Base-by-base conservation (phyloP, 2,113 vertebrate species). In the Pipa parva region DNA sequence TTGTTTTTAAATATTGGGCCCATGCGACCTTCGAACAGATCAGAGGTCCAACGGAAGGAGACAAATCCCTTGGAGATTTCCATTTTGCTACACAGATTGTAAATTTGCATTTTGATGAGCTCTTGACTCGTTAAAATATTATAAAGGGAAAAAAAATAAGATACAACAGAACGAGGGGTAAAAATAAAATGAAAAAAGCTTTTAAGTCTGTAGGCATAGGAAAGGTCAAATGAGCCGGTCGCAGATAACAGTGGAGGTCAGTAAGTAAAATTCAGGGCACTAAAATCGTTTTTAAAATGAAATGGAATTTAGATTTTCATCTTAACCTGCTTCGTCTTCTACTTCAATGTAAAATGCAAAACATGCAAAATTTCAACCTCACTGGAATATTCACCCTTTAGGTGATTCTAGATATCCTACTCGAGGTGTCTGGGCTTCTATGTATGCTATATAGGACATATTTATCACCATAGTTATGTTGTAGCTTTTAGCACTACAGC, bases 51-150 rank as follows among this genome's bases (percentile, higher is more conserved):
- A n/a, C 24, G 24, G 31, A n/a, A 11, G 5, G 13, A 48, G 29
- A 59, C 31, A 36, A 29, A 36, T 18, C 46, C 45, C 24, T 8
- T 56, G 33, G 11, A 56, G 36, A 56, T 56, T 59, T 39, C 15
- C 22, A 28, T 31, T 61, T 31, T 29, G 25, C 48, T 21, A 54
- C 28, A 13, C 57, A 37, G 31, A 31, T 39, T 1, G 48, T 3
- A 33, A 42, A 70, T 49, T 78, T 31, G 68, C 51, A 84, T 81
- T 81, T 82, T 74, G 80, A 80, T 85, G 79, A 83, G 73, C 72
- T 63, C 55, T 79, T 67, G 68, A 55, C 59, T 76, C 65, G 75
- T 83, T 80, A 81, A 74, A 74, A 75, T 74, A 69, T 75, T 75
- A 74, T 67, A 78, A 78, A 81, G 72, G 49, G 28, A 68, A 70